Evolutionary conservation across 2,888 invertebrate genomes (phyloP).

Genomic region (Iphiclides podalirius): DNA sequence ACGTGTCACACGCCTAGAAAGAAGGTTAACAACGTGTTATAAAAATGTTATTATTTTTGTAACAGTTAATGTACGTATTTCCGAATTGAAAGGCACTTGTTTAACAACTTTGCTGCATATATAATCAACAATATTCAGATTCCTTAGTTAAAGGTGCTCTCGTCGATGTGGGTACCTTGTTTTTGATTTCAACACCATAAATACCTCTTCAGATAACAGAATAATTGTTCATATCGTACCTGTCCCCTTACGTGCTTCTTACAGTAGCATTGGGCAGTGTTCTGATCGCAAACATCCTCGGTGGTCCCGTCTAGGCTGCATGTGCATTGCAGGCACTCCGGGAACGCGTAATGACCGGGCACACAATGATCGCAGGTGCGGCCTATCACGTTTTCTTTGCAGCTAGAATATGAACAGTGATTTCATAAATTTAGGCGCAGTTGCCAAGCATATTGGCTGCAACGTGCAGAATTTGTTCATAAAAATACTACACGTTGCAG

Average conservation of each 20-base stretch:
- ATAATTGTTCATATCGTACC: slow-evolving; percentile 40
- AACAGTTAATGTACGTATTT: too few relatives aligned
- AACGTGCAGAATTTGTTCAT: too few relatives aligned
- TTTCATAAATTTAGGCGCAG: neutral
- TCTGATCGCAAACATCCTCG: slow-evolving; percentile 92
- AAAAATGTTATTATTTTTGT: too few relatives aligned
- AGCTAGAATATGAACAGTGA: slow-evolving; percentile 64
- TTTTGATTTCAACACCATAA: too few relatives aligned
- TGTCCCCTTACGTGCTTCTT: slow-evolving; percentile 82
- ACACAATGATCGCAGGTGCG: slow-evolving; percentile 93
- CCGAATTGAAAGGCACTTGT: too few relatives aligned
- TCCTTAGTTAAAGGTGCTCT: too few relatives aligned
- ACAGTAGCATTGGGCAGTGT: slow-evolving; percentile 88
- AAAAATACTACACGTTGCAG: too few relatives aligned
- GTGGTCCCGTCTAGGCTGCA: slow-evolving; percentile 92
- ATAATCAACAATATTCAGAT: too few relatives aligned
- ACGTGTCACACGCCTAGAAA: slow-evolving; percentile 87
- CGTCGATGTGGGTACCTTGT: too few relatives aligned
- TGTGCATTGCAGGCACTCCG: slow-evolving; percentile 91
- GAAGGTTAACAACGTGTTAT: neutral
- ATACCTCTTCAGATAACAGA: too few relatives aligned
- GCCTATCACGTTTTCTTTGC: slow-evolving; percentile 92
- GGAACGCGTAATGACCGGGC: slow-evolving; percentile 92
- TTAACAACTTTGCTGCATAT: too few relatives aligned
- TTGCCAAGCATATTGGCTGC: too few relatives aligned